These are phyloP conservation scores for Calameuta filiformis DNA, from an alignment of 2,888 invertebrate species.

Conservation along the genomic window DNA sequence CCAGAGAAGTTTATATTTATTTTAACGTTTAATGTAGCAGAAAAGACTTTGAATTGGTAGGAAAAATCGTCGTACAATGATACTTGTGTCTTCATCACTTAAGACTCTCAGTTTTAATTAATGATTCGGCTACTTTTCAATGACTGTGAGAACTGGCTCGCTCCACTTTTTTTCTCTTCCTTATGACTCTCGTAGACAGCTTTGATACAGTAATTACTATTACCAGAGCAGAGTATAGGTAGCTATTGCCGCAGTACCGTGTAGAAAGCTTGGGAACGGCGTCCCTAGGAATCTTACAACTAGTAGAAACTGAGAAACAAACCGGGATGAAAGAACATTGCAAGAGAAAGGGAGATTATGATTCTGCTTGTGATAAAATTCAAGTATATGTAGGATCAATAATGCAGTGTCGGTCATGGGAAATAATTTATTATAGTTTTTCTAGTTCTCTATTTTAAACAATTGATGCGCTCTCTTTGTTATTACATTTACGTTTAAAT, in stretches of 20 bases:
- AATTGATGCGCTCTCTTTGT: too few species aligned
- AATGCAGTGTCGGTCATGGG: too few species aligned
- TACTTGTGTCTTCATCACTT: not conserved
- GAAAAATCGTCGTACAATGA: not conserved
- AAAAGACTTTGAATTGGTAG: not conserved
- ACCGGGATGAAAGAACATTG: not conserved
- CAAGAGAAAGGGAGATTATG: not conserved
- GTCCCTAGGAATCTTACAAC: conserved; percentile 20
- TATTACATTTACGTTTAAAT: too few species aligned
- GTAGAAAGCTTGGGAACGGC: conserved; percentile 51
- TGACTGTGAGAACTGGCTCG: not conserved
- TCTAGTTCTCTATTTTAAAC: too few species aligned
- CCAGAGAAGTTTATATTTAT: conserved; percentile 17
- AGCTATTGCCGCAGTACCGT: not conserved
- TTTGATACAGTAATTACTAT: not conserved
- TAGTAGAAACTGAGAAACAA: not conserved
- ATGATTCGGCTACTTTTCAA: not conserved
- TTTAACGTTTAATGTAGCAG: not conserved
- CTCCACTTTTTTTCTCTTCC: not conserved
- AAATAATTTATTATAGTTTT: too few species aligned
- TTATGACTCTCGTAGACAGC: not conserved
- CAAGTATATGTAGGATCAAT: too few species aligned
- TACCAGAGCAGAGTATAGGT: not conserved
- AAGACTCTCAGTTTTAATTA: not conserved
- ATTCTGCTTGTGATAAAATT: not conserved